phyloP scores from a whole-genome alignment of 2,888 invertebrate genomes.

The Notocelia uddmanniana region DNA sequence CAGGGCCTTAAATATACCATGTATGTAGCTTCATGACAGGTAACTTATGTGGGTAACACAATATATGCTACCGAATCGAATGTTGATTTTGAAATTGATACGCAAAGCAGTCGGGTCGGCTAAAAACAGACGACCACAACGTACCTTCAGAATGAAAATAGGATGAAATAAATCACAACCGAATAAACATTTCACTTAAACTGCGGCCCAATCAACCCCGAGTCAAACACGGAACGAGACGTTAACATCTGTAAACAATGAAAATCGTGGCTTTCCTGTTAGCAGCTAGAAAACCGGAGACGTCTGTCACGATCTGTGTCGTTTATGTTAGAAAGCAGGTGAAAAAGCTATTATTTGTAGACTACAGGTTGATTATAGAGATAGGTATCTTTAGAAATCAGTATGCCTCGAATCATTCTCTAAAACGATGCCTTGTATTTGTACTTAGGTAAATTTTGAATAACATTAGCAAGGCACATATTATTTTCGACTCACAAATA shows the following conservation, averaged over 20 bases:
- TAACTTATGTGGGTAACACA: too few relatives aligned
- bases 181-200: slow-evolving; percentile 7
- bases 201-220: not conserved
- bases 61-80: not conserved
- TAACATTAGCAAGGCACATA: not conserved
- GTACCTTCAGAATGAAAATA: not conserved
- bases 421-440: not conserved
- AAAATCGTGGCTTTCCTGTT: slow-evolving; percentile 50
- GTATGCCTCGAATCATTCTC: not conserved
- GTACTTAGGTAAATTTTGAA: not conserved
- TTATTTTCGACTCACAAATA: not conserved
- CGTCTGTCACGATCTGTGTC: slow-evolving; percentile 54
- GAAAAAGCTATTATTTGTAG: slow-evolving; percentile 57
- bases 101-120: not conserved
- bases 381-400: slow-evolving; percentile 38
- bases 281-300: slow-evolving; percentile 50
- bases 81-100: not conserved
- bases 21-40: too few relatives aligned
- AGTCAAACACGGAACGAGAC: slow-evolving; percentile 21
- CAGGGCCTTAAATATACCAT: too few relatives aligned
- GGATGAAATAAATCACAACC: slow-evolving; percentile 15
- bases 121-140: not conserved
- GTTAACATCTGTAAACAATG: slow-evolving; percentile 31
- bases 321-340: slow-evolving; percentile 54
- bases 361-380: slow-evolving; percentile 27